These are phyloP conservation scores for Zaprionus taronus DNA, from an alignment of 1,140 invertebrate genomes.

Conservation along the genomic window DNA sequence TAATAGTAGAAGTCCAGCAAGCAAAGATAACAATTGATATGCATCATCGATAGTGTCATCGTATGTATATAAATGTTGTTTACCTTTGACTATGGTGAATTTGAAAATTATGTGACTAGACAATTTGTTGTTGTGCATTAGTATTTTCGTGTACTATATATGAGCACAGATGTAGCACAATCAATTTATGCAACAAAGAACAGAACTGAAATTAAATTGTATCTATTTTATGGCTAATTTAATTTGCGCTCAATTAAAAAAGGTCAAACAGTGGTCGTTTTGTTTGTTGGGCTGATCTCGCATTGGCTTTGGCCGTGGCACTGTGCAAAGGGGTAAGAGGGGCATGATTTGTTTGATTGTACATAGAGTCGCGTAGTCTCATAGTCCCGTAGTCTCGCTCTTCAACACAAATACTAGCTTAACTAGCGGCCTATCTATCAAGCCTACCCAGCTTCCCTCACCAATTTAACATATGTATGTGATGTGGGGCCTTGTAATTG, in stretches of 20 bases:
- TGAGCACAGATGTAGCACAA: conserved; percentile 21
- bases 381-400: not conserved
- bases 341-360: conserved; percentile 49
- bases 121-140: conserved; percentile 6
- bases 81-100: conserved; percentile 12
- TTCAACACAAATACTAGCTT: not conserved
- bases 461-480: not conserved
- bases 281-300: conserved; percentile 48
- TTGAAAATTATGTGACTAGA: conserved; percentile 7
- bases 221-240: conserved; percentile 79
- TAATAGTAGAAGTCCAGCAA: not conserved
- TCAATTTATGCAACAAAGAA: conserved; percentile 44
- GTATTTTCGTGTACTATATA: conserved; percentile 19
- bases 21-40: conserved; percentile 17
- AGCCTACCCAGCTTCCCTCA: not conserved
- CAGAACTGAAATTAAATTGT: conserved; percentile 71
- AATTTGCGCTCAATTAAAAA: conserved; percentile 81
- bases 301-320: conserved; percentile 58
- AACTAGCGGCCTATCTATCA: not conserved
- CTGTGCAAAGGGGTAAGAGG: conserved; percentile 22
- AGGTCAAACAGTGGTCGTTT: conserved; percentile 64
- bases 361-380: not conserved
- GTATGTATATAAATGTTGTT: not conserved
- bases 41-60: conserved; percentile 19
- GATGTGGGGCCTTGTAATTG: conserved; percentile 14